Base-by-base conservation (phyloP, 2,113 vertebrate genomes). In the Aegotheles bennettii region DNA sequence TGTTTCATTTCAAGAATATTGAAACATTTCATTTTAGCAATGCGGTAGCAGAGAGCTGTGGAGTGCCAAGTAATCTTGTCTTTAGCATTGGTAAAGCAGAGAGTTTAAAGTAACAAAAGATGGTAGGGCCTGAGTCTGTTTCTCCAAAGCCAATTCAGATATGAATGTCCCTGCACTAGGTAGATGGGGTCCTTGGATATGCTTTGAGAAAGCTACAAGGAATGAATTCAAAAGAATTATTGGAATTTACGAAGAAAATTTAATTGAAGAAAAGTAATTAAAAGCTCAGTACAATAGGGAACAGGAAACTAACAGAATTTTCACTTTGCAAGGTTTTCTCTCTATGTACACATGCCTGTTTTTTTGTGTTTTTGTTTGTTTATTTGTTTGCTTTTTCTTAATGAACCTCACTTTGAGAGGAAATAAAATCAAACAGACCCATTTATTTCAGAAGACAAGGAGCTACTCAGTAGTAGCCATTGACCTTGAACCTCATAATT, bases 1-100 rank as follows among this genome's bases (percentile, higher is more conserved):
- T 81, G 76, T 84, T 97, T 97, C 92, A 90, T 84, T 96, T 93
- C 79, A 63, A 86, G 79, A 90, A 92, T 94, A 95, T 84, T 86
- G 93, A 96, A 90, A 89, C 89, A 93, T 94, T 94, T 95, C 51
- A 81, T 84, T 94, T 95, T 50, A 90, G 86, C 71, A 87, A 31
- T 84, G 71, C 3, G 1, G 76, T 70, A 86, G 64, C 51, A 90
- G 60, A 67, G 50, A 74, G 80, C 40, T 80, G 53, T 76, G 75
- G 40, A 77, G 8, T 0, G 6, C 90, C 90, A 87, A 93, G 45
- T 69, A 88, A 96, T 88, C 67, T 76, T 73, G 70, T 61, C 45
- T 40, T 89, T 26, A 33, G 42, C 9, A 74, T 53, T 63, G 80
- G 26, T 88, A 81, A 84, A 81, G 36, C 28, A 60, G 10, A 59